Percentiles rank a stretch among this genome's conserved stretches.
Evolutionary conservation across 1,140 invertebrate species (phyloP).

Genomic region (Camponotus vicinus): DNA sequence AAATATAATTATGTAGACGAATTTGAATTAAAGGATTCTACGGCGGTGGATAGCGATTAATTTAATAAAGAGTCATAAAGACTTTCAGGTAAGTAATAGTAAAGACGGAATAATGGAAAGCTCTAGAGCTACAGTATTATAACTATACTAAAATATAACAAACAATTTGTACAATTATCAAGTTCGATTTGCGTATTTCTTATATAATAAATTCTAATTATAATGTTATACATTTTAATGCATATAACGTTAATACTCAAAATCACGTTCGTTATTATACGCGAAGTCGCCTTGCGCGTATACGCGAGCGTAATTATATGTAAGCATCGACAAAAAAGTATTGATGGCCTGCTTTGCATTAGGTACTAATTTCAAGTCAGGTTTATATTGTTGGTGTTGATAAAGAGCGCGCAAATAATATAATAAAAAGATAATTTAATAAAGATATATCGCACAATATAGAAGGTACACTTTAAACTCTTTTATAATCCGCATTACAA

Average conservation of each 20-base stretch:
- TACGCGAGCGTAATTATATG: conserved; percentile 15
- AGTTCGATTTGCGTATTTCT: conserved; percentile 51
- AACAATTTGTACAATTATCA: conserved; percentile 43
- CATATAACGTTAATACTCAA: conserved; percentile 26
- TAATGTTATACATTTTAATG: conserved; percentile 36
- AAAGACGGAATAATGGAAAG: conserved; percentile 49
- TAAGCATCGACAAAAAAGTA: conserved; percentile 44
- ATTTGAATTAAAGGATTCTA: conserved; percentile 81
- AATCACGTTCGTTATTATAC: conserved; percentile 37
- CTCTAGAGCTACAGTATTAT: conserved; percentile 55
- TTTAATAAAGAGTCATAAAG: conserved; percentile 55
- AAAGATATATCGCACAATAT: conserved; percentile 77
- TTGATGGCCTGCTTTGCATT: conserved; percentile 54
- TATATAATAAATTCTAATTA: conserved; percentile 50
- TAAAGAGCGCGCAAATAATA: conserved; percentile 62
- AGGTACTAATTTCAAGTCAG: conserved; percentile 56
- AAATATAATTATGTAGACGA: conserved; percentile 85
- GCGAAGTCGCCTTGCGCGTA: neutral
- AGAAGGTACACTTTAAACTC: conserved; percentile 69
- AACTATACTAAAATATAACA: conserved; percentile 1
- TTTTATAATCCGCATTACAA: conserved; percentile 38
- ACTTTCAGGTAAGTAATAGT: conserved; percentile 54
- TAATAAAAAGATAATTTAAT: conserved; percentile 51
- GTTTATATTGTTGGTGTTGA: conserved; percentile 55
- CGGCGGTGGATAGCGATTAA: conserved; percentile 84